Base-by-base conservation (phyloP, 2,888 invertebrate genomes). In the Seira sanloemensis region DNA sequence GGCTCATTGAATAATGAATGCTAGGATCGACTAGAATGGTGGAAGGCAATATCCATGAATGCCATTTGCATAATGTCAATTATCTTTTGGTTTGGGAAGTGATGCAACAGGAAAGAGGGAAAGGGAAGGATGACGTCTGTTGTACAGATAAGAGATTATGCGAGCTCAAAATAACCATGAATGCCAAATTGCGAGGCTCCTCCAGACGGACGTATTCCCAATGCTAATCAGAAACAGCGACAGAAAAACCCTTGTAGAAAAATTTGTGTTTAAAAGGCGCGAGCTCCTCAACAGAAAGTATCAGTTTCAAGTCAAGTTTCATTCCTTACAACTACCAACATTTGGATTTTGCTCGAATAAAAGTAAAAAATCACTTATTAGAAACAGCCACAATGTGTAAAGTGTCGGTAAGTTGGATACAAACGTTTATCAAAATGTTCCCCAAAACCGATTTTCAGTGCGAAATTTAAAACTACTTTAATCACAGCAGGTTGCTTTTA, bases 331-430 rank as follows among this genome's bases (percentile, higher is more conserved):
- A 37, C 37, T 37, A 37, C 37, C 12, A 37, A 37, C 37, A 7
- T 37, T 37, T 12, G 12, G 37, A 12, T 37, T 37, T 37, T 12
- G 37, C 12, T 37, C 37, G 12, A 4, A 37, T 37, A 37, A n/a
- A n/a, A 37, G 37, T 4, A 37, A 37, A 37, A n/a, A n/a, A n/a
- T n/a, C n/a, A n/a, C n/a, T n/a, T n/a, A n/a, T n/a, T n/a, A n/a
- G n/a, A n/a, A n/a, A n/a, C 12, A 71, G 7, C 21, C 0, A 73
- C 58, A 24, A 80, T 80, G 80, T 73, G 74, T 23, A 69, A 62
- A 62, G 19, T 75, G 69, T 80, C 80, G 62, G 80, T 80, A 58
- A 80, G 80, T 65, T 54, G 65, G 25, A 19, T 27, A 62, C 18
- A 37, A 9, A 23, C n/a, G n/a, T 54, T 69, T 25, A n/a, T 65